Evolutionary conservation across 2,113 vertebrate species (phyloP).

Genomic region (Ellobius talpinus): DNA sequence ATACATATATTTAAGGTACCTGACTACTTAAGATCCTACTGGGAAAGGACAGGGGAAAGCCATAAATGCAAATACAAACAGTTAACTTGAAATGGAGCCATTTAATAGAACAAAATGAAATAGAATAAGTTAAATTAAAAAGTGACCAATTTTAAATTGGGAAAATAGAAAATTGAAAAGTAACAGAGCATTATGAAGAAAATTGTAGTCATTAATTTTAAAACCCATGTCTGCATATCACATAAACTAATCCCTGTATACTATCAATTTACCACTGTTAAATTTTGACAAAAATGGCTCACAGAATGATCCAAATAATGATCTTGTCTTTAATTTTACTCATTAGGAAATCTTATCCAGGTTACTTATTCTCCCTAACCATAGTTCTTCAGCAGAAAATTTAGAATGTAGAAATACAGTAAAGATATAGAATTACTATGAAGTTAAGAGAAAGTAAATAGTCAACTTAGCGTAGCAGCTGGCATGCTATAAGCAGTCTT

Average conservation of each 20-base stretch:
- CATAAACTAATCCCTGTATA: background rate
- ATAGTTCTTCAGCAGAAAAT: constrained; percentile 10
- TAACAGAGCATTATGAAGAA: background rate
- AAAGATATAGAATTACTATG: background rate
- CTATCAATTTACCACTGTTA: background rate
- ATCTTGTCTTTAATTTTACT: background rate
- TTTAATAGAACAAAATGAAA: constrained; percentile 31
- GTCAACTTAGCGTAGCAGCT: background rate
- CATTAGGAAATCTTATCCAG: background rate
- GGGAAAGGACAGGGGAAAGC: background rate
- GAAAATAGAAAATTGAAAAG: background rate
- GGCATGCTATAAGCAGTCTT: background rate
- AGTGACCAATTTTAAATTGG: background rate
- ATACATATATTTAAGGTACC: background rate
- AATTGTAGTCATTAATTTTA: background rate
- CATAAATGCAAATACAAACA: background rate
- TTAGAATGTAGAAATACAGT: background rate
- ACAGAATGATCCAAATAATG: background rate
- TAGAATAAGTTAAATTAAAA: background rate
- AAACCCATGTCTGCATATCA: background rate
- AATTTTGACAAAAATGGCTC: background rate
- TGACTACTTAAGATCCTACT: background rate
- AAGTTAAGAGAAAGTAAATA: background rate
- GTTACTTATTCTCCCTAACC: background rate
- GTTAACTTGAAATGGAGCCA: background rate